These are phyloP conservation scores for Sicus ferrugineus DNA, from an alignment of 2,888 invertebrate genomes.

Conservation along the genomic window DNA sequence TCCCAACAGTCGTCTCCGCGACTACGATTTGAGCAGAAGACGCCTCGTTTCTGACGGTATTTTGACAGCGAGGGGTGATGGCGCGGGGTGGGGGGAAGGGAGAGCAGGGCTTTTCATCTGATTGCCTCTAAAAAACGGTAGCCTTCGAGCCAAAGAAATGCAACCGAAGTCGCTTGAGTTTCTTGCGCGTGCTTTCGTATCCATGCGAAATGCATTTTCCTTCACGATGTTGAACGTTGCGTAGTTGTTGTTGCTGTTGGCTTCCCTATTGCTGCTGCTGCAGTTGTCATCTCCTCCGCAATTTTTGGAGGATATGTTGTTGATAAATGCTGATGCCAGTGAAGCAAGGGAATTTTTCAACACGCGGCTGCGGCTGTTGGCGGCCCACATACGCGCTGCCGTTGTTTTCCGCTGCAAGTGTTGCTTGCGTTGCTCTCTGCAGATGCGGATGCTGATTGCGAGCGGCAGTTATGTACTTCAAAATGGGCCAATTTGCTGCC, in stretches of 20 bases:
- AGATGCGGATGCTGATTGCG: not conserved
- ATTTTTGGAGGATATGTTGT: constrained; percentile 25
- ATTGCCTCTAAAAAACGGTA: not conserved
- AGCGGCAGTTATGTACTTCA: constrained; percentile 3
- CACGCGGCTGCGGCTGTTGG: not conserved
- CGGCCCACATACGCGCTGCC: constrained; percentile 13
- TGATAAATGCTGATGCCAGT: constrained; percentile 26
- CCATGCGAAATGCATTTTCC: not conserved
- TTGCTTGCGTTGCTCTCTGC: constrained; percentile 1
- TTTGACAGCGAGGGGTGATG: constrained; percentile 31
- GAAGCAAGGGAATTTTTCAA: constrained; percentile 23
- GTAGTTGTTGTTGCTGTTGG: constrained; percentile 18
- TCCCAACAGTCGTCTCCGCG: not conserved
- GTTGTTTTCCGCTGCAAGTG: not conserved
- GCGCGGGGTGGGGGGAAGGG: not conserved
- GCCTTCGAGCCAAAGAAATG: not conserved
- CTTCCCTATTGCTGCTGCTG: constrained; percentile 3
- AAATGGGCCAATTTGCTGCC: constrained; percentile 33
- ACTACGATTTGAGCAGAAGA: constrained; percentile 41
- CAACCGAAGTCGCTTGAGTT: not conserved
- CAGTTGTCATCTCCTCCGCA: constrained; percentile 35
- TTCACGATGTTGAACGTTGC: not conserved
- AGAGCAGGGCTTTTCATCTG: too few relatives aligned
- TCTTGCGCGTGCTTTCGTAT: not conserved
- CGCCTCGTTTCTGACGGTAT: constrained; percentile 37